Conservation (phyloP, 2,797 vertebrate genomes). For the Myotis myotis region DNA sequence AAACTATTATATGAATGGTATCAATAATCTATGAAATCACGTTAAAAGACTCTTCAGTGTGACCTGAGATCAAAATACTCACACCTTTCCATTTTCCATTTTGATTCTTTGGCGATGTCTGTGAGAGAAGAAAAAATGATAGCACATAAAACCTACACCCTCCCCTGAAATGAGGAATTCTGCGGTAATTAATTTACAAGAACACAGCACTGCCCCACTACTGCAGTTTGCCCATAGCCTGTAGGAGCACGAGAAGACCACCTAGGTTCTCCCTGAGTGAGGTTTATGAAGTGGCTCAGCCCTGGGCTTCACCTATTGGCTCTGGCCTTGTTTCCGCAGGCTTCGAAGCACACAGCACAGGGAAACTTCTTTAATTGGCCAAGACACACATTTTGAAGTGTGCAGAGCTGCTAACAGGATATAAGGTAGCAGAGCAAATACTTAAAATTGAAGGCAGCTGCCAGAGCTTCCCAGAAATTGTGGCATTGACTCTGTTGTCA, state of each 20-base stretch:
- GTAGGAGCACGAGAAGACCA: background rate
- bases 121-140: background rate
- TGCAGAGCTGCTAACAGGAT: background rate
- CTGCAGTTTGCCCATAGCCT: background rate
- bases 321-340: background rate
- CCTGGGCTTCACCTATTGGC: background rate
- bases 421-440: slow-evolving; percentile 59
- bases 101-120: background rate
- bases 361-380: background rate
- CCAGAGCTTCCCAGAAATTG: slow-evolving; percentile 25
- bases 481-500: background rate
- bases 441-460: slow-evolving; percentile 43
- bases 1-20: background rate
- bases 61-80: background rate
- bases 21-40: background rate
- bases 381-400: slow-evolving; percentile 15
- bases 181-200: background rate
- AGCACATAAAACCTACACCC: background rate
- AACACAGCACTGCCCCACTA: background rate
- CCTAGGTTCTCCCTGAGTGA: background rate
- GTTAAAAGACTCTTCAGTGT: background rate
- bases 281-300: background rate
- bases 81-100: background rate
- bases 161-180: background rate
- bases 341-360: background rate